These are phyloP conservation scores for Micromys minutus DNA, from an alignment of 2,113 vertebrate genomes.

Conservation along the genomic window DNA sequence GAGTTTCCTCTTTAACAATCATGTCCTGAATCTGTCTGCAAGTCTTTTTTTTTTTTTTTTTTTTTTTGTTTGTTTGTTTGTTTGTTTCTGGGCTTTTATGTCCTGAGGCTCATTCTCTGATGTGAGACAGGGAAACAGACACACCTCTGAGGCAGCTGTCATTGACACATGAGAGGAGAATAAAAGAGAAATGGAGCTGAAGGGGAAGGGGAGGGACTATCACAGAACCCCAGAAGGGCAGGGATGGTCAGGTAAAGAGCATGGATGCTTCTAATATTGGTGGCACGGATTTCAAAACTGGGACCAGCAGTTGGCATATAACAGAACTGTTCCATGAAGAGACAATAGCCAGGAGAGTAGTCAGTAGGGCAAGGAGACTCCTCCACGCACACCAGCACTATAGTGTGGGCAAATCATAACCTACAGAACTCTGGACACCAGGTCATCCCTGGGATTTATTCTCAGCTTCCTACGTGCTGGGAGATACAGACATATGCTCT, in stretches of 20 bases:
- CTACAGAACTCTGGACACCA: neutral
- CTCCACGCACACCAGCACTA: neutral
- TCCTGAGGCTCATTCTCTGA: constrained; percentile 76
- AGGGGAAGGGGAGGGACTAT: neutral
- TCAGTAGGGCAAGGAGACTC: neutral
- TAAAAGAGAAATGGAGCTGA: neutral
- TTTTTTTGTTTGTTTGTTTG: neutral
- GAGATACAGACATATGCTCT: neutral
- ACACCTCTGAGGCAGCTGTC: constrained; percentile 84
- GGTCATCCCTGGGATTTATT: neutral
- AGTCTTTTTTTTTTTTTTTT: neutral
- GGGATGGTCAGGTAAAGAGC: neutral
- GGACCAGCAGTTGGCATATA: neutral
- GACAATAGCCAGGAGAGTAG: neutral
- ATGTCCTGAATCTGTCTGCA: neutral
- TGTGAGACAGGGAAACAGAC: constrained; percentile 84
- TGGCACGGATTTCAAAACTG: neutral
- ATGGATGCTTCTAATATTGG: neutral
- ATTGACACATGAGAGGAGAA: constrained; percentile 81
- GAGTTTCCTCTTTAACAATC: neutral
- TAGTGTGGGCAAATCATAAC: neutral
- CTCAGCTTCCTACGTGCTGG: neutral
- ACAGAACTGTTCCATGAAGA: neutral
- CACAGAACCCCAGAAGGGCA: neutral
- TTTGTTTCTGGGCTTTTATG: neutral